Evolutionary conservation across 1,140 invertebrate species (phyloP).

Genomic region (Brachionus manjavacas): DNA sequence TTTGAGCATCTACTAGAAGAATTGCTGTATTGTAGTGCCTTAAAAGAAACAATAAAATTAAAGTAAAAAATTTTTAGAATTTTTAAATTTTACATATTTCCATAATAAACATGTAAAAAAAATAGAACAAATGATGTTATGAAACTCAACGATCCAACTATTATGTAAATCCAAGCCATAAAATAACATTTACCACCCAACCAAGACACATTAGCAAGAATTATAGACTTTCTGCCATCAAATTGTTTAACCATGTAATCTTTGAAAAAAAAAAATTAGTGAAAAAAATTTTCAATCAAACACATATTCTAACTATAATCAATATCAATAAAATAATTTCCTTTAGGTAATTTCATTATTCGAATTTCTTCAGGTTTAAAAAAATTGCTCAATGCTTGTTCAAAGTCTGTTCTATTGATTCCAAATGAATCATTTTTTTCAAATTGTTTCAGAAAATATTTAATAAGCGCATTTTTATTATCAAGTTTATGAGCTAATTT

Average conservation of each 20-base stretch:
- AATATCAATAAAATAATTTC: conserved; percentile 70
- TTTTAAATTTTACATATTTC: conserved; percentile 13
- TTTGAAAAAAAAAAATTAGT: conserved; percentile 51
- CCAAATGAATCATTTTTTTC: conserved; percentile 6
- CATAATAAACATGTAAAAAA: conserved; percentile 68
- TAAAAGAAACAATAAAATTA: not conserved
- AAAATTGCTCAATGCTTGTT: not conserved
- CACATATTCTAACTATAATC: conserved; percentile 64
- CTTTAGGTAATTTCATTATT: conserved; percentile 50
- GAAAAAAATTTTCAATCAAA: not conserved
- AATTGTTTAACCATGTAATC: conserved; percentile 83
- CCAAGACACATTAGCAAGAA: conserved; percentile 88
- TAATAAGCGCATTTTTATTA: not conserved
- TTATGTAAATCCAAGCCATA: conserved; percentile 92
- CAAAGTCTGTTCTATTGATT: not conserved
- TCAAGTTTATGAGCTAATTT: conserved; percentile 62
- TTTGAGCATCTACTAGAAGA: not conserved
- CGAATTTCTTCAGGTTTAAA: not conserved
- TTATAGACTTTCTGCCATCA: conserved; percentile 84
- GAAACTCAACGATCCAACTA: conserved; percentile 88
- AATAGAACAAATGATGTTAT: conserved; percentile 84
- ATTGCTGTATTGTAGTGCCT: conserved; percentile 31
- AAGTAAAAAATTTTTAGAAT: not conserved
- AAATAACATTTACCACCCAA: conserved; percentile 97
- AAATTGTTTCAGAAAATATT: conserved; percentile 10